A percentile compares a stretch with the other conserved stretches of the same genome.
phyloP scores from a whole-genome alignment of 2,113 vertebrate genomes.

The Pan paniscus region DNA sequence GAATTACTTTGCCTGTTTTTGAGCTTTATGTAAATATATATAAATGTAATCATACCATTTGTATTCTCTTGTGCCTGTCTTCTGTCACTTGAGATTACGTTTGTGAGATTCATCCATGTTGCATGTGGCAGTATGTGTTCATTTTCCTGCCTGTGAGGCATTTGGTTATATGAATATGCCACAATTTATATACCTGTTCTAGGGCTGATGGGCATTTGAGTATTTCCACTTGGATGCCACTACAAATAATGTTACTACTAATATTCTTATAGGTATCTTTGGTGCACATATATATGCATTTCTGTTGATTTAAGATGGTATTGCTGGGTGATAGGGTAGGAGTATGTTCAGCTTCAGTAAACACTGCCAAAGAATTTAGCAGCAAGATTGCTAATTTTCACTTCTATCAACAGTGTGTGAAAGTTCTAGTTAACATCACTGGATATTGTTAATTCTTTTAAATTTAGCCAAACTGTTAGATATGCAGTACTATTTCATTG shows the following conservation, averaged over 20 bases:
- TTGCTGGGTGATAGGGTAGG: background rate
- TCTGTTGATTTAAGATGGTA: background rate
- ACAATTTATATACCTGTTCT: background rate
- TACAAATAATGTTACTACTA: background rate
- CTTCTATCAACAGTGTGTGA: background rate
- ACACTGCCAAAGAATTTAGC: background rate
- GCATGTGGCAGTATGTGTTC: background rate
- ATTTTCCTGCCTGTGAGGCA: background rate
- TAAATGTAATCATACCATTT: background rate
- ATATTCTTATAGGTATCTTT: background rate
- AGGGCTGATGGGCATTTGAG: background rate
- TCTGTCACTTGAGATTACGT: background rate
- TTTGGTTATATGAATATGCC: background rate
- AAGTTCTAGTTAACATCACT: background rate
- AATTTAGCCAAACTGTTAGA: background rate
- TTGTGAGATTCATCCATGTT: background rate
- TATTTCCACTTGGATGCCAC: background rate
- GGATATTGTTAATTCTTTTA: conserved; percentile 13
- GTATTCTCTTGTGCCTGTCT: conserved; percentile 1
- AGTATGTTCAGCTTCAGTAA: background rate
- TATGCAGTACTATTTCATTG: background rate
- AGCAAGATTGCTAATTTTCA: conserved; percentile 6
- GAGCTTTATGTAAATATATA: background rate
- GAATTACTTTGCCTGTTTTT: background rate
- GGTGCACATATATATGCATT: background rate